Evolutionary conservation across 2,113 vertebrate species (phyloP), one percentile per base, ranked within the genome.

Genomic region (Cyrtonyx montezumae): DNA sequence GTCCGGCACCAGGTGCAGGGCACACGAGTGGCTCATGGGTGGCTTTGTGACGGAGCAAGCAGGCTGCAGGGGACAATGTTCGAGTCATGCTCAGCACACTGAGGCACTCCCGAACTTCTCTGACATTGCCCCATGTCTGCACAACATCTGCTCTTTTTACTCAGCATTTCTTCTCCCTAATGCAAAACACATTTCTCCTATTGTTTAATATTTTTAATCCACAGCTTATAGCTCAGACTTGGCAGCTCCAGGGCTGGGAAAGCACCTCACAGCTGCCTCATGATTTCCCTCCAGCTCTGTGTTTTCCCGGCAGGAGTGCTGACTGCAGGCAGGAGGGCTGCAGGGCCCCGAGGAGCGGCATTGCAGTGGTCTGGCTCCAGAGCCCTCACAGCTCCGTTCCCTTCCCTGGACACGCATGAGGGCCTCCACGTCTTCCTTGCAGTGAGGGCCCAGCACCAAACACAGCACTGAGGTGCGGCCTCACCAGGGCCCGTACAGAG

Each of bases 261-360:
- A 95, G 12, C 55, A 77, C 76, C 68, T 77, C 28, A 14, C 4
- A 1, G 0, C 4, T 63, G 67, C 53, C 81, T 79, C 21, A 20
- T 85, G 84, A 90, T 89, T 95, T 95, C 90, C 30, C 8, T 77
- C 28, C 11, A 79, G 16, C 76, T 45, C 26, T 17, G 59, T 70
- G 63, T 77, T 92, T 90, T 90, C 71, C 40, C 7, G 59, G 18
- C 21, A 73, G 59, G 13, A 51, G 62, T 45, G 8, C 26, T 45
- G 62, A 16, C 65, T 76, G 34, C 28, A 28, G 61, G 43, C 13
- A 45, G n/a, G 20, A 40, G 18, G 5, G 22, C 13, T 78, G 17
- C 5, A 22, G 17, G n/a, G n/a, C 13, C 2, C 2, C 5, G 8
- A n/a, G 19, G 11, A 88, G 59, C 26, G 55, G 53, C 62, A 75